Conservation (phyloP, 1,140 invertebrate genomes). For the Babylonia areolata region DNA sequence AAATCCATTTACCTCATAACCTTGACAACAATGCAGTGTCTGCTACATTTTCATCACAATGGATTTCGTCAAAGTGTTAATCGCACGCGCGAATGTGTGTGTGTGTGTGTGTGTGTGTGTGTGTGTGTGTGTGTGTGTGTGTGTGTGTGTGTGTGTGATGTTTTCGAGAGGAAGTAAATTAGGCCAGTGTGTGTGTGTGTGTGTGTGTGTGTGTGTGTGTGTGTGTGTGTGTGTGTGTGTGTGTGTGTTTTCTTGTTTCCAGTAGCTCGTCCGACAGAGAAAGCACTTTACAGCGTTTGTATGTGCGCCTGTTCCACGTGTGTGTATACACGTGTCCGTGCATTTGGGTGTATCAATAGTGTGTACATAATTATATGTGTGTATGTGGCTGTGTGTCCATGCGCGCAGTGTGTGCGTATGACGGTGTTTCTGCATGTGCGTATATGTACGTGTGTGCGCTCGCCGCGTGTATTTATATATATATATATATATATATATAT, state of each 20-base stretch:
- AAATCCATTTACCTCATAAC: too few species aligned
- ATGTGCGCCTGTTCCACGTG: background rate
- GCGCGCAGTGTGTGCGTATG: conserved; percentile 5
- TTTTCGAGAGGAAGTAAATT: background rate
- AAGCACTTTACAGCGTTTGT: background rate
- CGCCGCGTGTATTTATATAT: background rate
- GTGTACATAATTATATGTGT: background rate
- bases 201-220: background rate
- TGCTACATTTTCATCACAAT: too few species aligned
- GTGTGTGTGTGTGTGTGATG: background rate
- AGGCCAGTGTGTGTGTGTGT: background rate
- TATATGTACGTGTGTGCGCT: background rate
- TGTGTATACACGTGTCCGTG: too few species aligned
- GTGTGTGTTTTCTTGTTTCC: background rate
- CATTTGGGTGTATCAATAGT: too few species aligned
- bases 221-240: conserved; percentile 22
- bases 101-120: too few species aligned
- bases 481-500: background rate
- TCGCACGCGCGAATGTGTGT: too few species aligned
- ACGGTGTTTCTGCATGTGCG: background rate
- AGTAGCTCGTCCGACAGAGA: too few species aligned
- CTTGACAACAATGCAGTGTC: too few species aligned
- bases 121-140: too few species aligned
- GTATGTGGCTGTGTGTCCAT: background rate
- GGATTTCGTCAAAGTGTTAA: too few species aligned